Evolutionary conservation across 2,888 invertebrate genomes (phyloP), one percentile per base, ranked within the genome.

Genomic region (Callyntrura sp.): DNA sequence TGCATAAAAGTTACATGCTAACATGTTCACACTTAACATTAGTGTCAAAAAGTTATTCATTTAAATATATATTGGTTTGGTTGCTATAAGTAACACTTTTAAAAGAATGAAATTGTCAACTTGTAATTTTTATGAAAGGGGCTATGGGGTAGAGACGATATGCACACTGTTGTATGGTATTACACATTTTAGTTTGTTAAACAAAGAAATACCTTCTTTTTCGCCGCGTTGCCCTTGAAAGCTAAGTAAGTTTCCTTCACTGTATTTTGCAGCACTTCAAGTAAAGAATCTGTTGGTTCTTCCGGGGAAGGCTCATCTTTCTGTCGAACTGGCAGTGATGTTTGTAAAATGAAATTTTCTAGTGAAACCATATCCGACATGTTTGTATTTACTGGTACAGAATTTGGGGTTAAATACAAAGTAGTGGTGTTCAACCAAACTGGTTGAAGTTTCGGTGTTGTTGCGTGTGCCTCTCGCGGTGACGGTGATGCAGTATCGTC

Each of bases 201-300:
- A 11, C 11, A 51, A 9, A 9, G 11, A 51, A 45, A 9, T 76
- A 90, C 90, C 57, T 90, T 90, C 20, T 57, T 90, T 23, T 81
- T 85, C 8, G 62, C 81, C 12, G 85, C 81, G 48, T 85, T 79
- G 20, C 85, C 85, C 23, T 81, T 90, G 17, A 90, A 90, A 1
- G 76, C 88, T n/a, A 91, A 68, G 28, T 91, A 91, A 3, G 88
- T 91, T 20, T 91, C 88, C 17, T 68, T 55, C 43, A 91, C 91
- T 11, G 91, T 73, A 25, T 25, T 87, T 89, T 91, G 91, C 23
- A 91, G 60, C 51, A 89, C 70, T 8, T 70, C 48, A 25, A 91
- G 85, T 17, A 91, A 43, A n/a, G 51, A 57, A 55, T 91, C 17
- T 2, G 62, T 76, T n/a, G 62, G n/a, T 5, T 90, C 91, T 1